Evolutionary conservation across 1,140 invertebrate species (phyloP).

Genomic region (Drosophila persimilis): DNA sequence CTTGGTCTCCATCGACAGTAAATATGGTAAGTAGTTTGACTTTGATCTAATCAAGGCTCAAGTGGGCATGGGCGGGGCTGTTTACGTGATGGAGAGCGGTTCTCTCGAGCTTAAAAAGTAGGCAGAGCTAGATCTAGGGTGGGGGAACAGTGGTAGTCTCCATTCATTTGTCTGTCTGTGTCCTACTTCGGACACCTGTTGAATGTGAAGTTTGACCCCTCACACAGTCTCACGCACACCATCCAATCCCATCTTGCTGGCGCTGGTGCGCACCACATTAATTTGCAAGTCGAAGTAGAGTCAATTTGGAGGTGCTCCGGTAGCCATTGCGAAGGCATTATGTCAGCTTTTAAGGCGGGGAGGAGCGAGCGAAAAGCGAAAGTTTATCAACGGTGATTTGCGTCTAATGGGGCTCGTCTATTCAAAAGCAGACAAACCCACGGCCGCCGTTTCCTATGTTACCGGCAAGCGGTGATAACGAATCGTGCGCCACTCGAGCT

Average conservation of each 20-base stretch:
- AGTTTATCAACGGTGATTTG: conserved; percentile 48
- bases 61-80: conserved; percentile 28
- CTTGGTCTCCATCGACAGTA: conserved; percentile 86
- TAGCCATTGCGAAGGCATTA: conserved; percentile 16
- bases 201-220: conserved; percentile 68
- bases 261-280: conserved; percentile 20
- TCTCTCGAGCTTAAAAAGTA: too few species aligned
- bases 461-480: conserved; percentile 48
- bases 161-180: conserved; percentile 1
- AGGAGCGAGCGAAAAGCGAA: conserved; percentile 53
- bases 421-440: conserved; percentile 6
- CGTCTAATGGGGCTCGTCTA: conserved; percentile 48
- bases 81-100: conserved; percentile 28
- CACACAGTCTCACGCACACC: not conserved
- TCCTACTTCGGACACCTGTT: conserved; percentile 36
- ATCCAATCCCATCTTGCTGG: not conserved
- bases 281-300: conserved; percentile 69
- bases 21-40: conserved; percentile 88
- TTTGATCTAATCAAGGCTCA: not conserved
- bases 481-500: conserved; percentile 25
- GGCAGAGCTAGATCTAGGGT: too few species aligned
- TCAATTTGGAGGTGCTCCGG: conserved; percentile 47
- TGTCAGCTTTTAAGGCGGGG: not conserved
- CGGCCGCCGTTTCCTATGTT: not conserved
- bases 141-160: too few species aligned